A percentile compares a stretch with the other conserved stretches of the same genome.
Conservation (phyloP, 2,113 vertebrate species). For the Sinosuthora webbiana region DNA sequence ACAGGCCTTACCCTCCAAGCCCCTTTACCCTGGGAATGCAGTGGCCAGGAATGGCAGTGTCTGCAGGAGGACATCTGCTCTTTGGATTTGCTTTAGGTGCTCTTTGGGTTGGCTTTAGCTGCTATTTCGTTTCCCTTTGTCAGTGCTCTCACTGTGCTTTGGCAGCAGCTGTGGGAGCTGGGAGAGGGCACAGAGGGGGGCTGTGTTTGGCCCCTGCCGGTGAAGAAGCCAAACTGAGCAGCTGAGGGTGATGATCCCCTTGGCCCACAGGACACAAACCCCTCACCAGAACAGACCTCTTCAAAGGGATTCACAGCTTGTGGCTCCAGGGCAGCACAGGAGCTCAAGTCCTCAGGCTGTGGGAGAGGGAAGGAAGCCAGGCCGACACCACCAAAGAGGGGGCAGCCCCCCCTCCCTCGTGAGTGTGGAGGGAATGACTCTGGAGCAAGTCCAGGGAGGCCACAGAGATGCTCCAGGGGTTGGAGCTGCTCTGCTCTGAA, state of each 20-base stretch:
- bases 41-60: neutral
- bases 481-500: neutral
- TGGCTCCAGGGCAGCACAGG: neutral
- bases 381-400: accelerated
- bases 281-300: neutral
- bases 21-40: neutral
- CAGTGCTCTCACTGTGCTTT: neutral
- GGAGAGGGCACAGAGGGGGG: no score
- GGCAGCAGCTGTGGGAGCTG: neutral
- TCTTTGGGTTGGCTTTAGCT: neutral
- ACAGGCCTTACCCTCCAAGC: neutral
- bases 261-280: neutral
- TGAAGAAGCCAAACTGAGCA: neutral
- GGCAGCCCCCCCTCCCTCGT: neutral
- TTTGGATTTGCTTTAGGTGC: no score
- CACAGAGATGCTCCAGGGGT: accelerated
- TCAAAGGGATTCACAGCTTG: accelerated
- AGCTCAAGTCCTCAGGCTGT: neutral
- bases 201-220: neutral
- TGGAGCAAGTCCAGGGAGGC: neutral
- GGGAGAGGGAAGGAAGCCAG: neutral
- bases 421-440: neutral
- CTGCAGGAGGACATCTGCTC: neutral
- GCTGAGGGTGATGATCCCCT: neutral
- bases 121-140: neutral